A percentile compares a stretch with the other conserved stretches of the same genome.
These are phyloP conservation scores for Percopsis omiscomaycus DNA, from an alignment of 2,797 vertebrate genomes.

Conservation along the genomic window DNA sequence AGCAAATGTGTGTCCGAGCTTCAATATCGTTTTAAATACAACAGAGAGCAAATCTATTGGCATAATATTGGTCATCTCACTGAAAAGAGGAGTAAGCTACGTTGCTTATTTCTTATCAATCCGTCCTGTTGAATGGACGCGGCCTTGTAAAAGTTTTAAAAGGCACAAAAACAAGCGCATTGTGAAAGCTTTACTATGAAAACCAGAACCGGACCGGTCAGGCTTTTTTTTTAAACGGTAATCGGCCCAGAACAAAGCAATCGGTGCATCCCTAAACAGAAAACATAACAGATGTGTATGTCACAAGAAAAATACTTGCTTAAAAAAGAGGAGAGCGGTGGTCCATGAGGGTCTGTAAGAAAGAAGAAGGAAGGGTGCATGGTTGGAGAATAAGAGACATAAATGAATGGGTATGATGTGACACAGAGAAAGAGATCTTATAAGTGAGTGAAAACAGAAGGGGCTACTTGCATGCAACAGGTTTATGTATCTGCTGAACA, in stretches of 20 bases:
- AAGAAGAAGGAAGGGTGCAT: slow-evolving; percentile 33
- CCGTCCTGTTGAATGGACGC: no score
- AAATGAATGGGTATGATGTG: slow-evolving; percentile 8
- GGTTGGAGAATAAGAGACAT: slow-evolving; percentile 15
- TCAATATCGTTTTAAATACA: no score
- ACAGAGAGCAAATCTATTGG: no score
- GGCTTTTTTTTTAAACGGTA: no score
- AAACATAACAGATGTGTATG: slow-evolving; percentile 7
- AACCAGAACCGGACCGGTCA: not conserved
- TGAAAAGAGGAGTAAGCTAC: no score
- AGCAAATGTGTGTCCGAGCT: no score
- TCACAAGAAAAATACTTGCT: slow-evolving; percentile 71
- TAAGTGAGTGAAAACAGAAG: slow-evolving; percentile 37
- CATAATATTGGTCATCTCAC: no score
- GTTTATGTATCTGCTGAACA: slow-evolving; percentile 71
- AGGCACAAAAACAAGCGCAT: no score
- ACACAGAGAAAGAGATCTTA: slow-evolving; percentile 1
- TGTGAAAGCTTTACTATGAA: not conserved
- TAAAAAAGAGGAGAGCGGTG: slow-evolving; percentile 48
- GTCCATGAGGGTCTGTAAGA: slow-evolving; percentile 68
- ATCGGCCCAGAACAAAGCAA: no score
- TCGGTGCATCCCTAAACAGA: no score
- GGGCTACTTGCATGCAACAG: slow-evolving; percentile 76
- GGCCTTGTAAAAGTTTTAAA: no score
- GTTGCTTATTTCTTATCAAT: no score